phyloP scores from a whole-genome alignment of 2,888 invertebrate genomes.

The Panzeria rudis region DNA sequence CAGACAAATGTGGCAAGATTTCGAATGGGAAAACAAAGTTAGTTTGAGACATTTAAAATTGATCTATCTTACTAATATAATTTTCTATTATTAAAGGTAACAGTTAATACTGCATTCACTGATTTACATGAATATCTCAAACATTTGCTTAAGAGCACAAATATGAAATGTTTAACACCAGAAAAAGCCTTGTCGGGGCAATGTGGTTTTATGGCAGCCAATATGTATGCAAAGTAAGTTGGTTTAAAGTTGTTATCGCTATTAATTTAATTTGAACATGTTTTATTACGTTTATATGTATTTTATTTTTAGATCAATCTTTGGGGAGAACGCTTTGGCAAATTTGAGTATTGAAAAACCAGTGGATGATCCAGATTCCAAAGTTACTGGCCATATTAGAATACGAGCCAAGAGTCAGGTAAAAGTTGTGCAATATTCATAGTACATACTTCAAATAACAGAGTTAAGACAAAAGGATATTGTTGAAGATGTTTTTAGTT shows the following conservation, averaged over 20 bases:
- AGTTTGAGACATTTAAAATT: background rate
- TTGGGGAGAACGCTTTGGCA: conserved; percentile 99
- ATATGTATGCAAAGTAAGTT: conserved; percentile 94
- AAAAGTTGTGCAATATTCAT: conserved; percentile 72
- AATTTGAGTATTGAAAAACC: conserved; percentile 99
- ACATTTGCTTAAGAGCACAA: conserved; percentile 96
- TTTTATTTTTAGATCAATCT: conserved; percentile 89
- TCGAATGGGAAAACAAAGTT: conserved; percentile 99
- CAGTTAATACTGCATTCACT: conserved; percentile 96
- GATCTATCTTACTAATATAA: background rate
- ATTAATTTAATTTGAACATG: background rate
- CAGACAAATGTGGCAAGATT: conserved; percentile 99
- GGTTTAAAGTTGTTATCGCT: background rate
- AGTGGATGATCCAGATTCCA: conserved; percentile 92
- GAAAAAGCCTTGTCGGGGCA: conserved; percentile 98
- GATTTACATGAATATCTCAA: conserved; percentile 96
- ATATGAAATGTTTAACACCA: conserved; percentile 99
- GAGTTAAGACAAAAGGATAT: no score
- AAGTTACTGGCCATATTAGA: conserved; percentile 98
- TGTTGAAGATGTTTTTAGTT: background rate
- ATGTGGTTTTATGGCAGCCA: conserved; percentile 99
- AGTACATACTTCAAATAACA: no score
- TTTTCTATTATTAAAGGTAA: conserved; percentile 78
- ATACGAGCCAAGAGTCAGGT: conserved; percentile 99
- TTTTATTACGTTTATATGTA: conserved; percentile 5